A percentile compares a stretch with the other conserved stretches of the same genome.
Evolutionary conservation across 92 coral and sea anemone genomes (phyloP).

Genomic region (Umimayanthus chanpuru): DNA sequence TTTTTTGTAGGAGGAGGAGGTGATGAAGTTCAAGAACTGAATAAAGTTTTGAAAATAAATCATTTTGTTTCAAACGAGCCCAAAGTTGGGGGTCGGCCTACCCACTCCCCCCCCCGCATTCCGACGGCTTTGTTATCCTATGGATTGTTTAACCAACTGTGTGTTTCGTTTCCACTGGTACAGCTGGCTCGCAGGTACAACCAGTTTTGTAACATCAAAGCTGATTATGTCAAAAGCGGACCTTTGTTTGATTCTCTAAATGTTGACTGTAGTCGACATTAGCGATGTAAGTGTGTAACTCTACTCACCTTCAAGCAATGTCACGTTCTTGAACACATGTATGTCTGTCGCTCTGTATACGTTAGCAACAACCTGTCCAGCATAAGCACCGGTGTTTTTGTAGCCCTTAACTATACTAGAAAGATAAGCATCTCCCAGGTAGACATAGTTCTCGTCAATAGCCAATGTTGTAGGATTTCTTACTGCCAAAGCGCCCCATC

Average conservation of each 20-base stretch:
- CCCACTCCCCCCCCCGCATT: too few species aligned
- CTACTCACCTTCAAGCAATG: slow-evolving; percentile 17
- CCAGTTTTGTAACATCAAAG: not conserved
- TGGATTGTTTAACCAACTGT: too few species aligned
- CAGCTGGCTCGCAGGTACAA: too few species aligned
- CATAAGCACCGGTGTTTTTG: not conserved
- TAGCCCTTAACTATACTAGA: not conserved
- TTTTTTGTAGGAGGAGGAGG: too few species aligned
- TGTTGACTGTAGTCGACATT: not conserved
- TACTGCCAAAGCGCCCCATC: not conserved
- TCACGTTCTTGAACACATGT: slow-evolving; percentile 23
- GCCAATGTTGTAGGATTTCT: not conserved
- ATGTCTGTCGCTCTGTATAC: not conserved
- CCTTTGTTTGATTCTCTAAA: not conserved
- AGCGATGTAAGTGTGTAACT: not conserved
- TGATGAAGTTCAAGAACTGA: too few species aligned
- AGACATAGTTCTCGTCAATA: slow-evolving; percentile 11
- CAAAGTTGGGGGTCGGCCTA: too few species aligned
- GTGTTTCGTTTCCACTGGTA: too few species aligned
- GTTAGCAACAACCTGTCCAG: not conserved
- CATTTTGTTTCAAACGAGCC: too few species aligned
- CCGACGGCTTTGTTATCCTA: too few species aligned
- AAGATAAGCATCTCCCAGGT: not conserved
- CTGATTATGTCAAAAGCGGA: not conserved
- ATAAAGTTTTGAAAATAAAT: too few species aligned